Base-by-base conservation (phyloP, 2,797 vertebrate species). In the Avahi laniger region DNA sequence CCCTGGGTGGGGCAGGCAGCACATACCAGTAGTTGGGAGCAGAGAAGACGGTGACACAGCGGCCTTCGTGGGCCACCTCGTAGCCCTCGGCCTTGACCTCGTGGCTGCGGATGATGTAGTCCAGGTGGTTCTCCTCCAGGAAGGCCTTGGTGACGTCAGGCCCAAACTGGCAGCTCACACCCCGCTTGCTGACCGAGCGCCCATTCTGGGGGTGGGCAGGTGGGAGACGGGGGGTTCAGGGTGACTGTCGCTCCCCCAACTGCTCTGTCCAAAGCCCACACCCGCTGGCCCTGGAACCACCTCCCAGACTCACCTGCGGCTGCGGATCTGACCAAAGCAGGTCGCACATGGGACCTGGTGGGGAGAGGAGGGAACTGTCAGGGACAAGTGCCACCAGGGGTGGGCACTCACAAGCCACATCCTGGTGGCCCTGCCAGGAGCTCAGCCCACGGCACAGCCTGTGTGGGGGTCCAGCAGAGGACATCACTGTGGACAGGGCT, bases 251-350 rank as follows among this genome's bases (percentile, higher is more conserved):
- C 85, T 0, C 54, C 9, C 20, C 65, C 15, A 24, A 26, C 76
- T 4, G 4, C 46, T 7, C 43, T 24, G 76, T n/a, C 93, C 88
- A 50, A 41, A 14, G 4, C 70, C 70, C 82, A 11, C 22, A 8
- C 24, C 52, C 0, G 0, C 57, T 0, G 1, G 20, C 63, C 63
- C 15, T 0, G 1, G 15, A 33, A 20, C 48, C 2, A 0, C 0
- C 17, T 18, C 26, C 28, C 4, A 65, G 10, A 98, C 99, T 98
- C 81, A 99, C 99, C 99, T 99, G 99, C 0, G 99, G 99, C 97
- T 99, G 99, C 0, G 99, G 99, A 96, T 99, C 99, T 0, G 99
- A 99, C 99, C 99, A 99, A 52, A 99, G 98, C 54, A 99, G 99
- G 98, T 99, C 99, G 41, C 99, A 99, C 99, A 99, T 99, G 61